Base-by-base conservation (phyloP, 2,888 invertebrate species). In the Anthophora plumipes region DNA sequence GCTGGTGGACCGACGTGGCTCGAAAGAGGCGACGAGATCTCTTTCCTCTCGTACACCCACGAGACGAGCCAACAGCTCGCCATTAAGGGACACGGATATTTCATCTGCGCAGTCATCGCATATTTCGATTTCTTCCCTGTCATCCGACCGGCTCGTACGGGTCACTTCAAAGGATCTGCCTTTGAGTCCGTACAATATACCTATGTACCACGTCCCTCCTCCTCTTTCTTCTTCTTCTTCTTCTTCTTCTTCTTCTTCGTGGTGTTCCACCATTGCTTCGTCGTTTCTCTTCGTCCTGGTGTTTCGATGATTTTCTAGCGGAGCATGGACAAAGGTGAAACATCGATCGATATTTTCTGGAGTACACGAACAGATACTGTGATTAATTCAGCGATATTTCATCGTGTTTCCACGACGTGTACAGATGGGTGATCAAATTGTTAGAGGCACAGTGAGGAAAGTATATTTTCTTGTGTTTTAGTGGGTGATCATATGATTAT, bases 61-160 rank as follows among this genome's bases (percentile, higher is more conserved):
- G 80, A 79, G 82, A 72, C 83, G 77, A 80, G 80, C 77, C 85
- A 83, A 85, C 85, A 85, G 85, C 84, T 88, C 89, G 88, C 90
- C 89, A 90, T 90, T 88, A 86, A 88, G 84, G 87, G 89, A 89
- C 90, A 87, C 88, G 86, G 87, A 90, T 90, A 90, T 91, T 89
- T 90, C 90, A 90, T 90, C 90, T 88, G 90, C 91, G 84, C 85
- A 90, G 90, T 91, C 90, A 90, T 90, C 90, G 90, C 91, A 89
- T 90, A 90, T 91, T 90, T 90, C 88, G 91, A 90, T 90, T 91
- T 90, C 89, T 90, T 88, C 91, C 86, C 89, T 87, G 89, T 90
- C 90, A 90, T 90, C 87, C 89, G 80, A 80, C 84, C 89, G 89
- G 89, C 82, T 88, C 80, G 85, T 82, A 88, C 87, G 88, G 87